These are phyloP conservation scores for Nettapus auritus DNA, from an alignment of 2,113 vertebrate genomes.

Conservation along the genomic window DNA sequence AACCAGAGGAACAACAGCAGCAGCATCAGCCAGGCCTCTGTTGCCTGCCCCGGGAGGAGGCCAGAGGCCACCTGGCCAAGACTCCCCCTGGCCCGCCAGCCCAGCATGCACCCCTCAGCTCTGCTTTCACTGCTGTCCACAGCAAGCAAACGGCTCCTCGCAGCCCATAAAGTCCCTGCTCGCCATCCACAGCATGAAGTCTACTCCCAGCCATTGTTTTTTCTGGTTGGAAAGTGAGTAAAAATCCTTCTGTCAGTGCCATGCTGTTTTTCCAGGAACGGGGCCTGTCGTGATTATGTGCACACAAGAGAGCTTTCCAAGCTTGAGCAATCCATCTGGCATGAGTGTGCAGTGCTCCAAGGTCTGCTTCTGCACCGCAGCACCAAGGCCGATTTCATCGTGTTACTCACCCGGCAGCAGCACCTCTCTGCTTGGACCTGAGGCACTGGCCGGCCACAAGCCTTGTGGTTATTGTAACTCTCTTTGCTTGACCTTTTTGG, in stretches of 20 bases:
- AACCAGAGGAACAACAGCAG: not conserved
- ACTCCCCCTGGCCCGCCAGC: accelerated
- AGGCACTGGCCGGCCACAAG: constrained; percentile 33
- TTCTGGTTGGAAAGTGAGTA: constrained; percentile 2
- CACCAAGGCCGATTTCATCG: constrained; percentile 55
- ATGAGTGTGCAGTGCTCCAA: not conserved
- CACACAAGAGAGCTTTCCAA: constrained; percentile 62
- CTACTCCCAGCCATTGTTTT: not conserved
- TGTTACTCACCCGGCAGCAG: constrained; percentile 73
- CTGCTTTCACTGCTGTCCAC: not conserved
- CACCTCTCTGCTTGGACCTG: constrained; percentile 53
- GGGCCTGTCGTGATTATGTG: constrained; percentile 66
- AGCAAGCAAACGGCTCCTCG: not conserved
- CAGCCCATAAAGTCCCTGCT: accelerated
- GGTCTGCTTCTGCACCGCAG: constrained; percentile 42
- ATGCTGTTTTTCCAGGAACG: constrained; percentile 63
- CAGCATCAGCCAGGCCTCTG: not conserved
- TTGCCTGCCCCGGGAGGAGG: not conserved
- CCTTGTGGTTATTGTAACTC: constrained; percentile 36
- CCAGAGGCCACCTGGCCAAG: not conserved
- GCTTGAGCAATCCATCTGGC: constrained; percentile 80
- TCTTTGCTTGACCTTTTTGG: constrained; percentile 52
- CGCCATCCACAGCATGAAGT: not conserved
- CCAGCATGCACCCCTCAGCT: accelerated
- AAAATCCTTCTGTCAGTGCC: constrained; percentile 5